Base-by-base conservation (phyloP, 2,888 invertebrate genomes). In the Erpobdella octoculata region DNA sequence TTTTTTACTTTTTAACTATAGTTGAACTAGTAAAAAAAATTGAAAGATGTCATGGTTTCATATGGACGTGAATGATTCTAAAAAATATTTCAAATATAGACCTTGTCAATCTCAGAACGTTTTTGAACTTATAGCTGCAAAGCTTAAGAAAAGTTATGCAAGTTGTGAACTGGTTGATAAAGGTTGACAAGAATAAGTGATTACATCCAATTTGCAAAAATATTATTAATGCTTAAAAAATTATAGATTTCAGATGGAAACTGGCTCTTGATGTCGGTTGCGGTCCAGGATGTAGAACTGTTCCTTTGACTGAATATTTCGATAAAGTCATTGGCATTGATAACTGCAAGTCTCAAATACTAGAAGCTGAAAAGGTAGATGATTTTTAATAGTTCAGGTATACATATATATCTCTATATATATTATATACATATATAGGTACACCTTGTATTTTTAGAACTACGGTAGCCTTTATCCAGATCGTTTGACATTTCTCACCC, bases 211-310 rank as follows among this genome's bases (percentile, higher is more conserved):
- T 41, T 41, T 41, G 9, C 18, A 41, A 41, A 41, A 41, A 41
- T 41, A 18, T 41, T 12, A 41, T 41, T 41, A 12, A 12, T 41
- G 9, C 18, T 41, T 41, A 53, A 5, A 25, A 25, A 53, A 5
- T 53, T 25, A 28, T 21, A 53, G 53, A 53, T 12, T 53, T 15
- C 6, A 62, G 58, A 70, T 70, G 15, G 35, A 53, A 53, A 1
- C 0, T 48, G 37, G 71, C 58, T 15, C 12, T 71, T 37, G 71
- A 71, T 35, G 28, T 71, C 15, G 71, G 71, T 15, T 71, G 71
- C 53, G 71, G 71, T 25, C 41, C 62, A 18, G 71, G 71, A 21
- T 33, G 48, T 25, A 53, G 53, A 15, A 71, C 71, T 15, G 35
- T 67, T 2, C 33, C 48, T 15, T 64, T 71, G 53, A 28, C 35